Evolutionary conservation across 2,113 vertebrate species (phyloP), one percentile per base, ranked within the genome.

Genomic region (Leuciscus idus): DNA sequence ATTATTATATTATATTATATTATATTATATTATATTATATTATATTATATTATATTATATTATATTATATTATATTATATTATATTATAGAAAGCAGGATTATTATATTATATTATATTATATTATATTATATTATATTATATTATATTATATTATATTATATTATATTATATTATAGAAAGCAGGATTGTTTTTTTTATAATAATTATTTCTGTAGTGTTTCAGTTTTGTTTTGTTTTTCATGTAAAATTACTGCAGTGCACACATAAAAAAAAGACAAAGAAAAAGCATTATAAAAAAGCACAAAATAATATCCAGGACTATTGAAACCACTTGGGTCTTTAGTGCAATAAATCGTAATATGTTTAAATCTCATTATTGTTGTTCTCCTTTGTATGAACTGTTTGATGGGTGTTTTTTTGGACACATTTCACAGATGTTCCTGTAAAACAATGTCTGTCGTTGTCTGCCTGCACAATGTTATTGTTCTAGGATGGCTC

Each of bases 401-500:
- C 48, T 15, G 33, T 72, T 57, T 81, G n/a, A 26, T 81, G 36
- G 80, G 17, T 85, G 19, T 43, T 75, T 48, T 36, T 50, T 50
- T 68, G 64, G 33, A 30, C 76, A 33, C n/a, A 30, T 80, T 85
- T 55, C 74, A 70, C 62, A 68, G 21, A 59, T 64, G 64, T 84
- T 88, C 48, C 55, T 61, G 12, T 73, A 36, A 77, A 62, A 77
- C 77, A 72, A 81, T 86, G 72, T 84, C 50, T 72, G 43, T 28
- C 36, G 26, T 88, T 86, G 84, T 84, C 46, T 84, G 36, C 23
- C 66, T 77, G 55, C 39, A 89, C 39, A 59, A 57, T 87, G 74
- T 87, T 87, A 79, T 86, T 87, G 77, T 80, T 68, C 36, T 88
- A 52, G 43, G 79, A 39, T 81, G 57, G 62, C 15, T 62, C 85